phyloP scores from a whole-genome alignment of 1,140 invertebrate species.

The Aphaenogaster rudis region DNA sequence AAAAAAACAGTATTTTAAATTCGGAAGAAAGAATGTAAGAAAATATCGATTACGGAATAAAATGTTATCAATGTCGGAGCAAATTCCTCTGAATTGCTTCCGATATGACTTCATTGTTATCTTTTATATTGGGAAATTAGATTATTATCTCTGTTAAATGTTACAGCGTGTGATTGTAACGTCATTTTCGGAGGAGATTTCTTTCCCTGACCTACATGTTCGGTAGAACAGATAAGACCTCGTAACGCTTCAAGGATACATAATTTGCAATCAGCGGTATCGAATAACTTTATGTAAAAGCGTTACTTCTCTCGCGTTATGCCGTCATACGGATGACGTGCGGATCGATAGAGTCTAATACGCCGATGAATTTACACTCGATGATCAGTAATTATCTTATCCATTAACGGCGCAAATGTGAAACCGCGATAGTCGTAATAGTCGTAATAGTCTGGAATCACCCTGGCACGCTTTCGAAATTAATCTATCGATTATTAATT shows the following conservation, averaged over 20 bases:
- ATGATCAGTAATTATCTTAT: conserved; percentile 18
- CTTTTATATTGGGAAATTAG: background rate
- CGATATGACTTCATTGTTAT: background rate
- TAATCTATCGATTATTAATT: conserved; percentile 6
- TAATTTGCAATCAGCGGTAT: conserved; percentile 40
- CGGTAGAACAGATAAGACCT: conserved; percentile 23
- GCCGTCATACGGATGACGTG: conserved; percentile 5
- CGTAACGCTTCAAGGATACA: conserved; percentile 20
- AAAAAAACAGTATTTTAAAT: background rate
- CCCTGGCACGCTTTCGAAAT: conserved; percentile 2
- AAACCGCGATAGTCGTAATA: background rate
- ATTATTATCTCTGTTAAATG: conserved; percentile 14
- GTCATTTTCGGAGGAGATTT: conserved; percentile 33
- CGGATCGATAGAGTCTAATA: background rate
- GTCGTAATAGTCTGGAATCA: background rate
- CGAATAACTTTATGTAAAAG: conserved; percentile 45
- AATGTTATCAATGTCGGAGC: background rate
- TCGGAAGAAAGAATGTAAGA: background rate
- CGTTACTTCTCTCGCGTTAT: background rate
- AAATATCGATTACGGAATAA: background rate
- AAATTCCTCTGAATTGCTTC: background rate
- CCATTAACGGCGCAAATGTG: background rate
- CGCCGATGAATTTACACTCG: conserved; percentile 4
- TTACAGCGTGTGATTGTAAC: background rate
- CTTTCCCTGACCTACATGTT: conserved; percentile 56